phyloP scores from a whole-genome alignment of 2,888 invertebrate species.

The Peribatodes rhomboidaria region DNA sequence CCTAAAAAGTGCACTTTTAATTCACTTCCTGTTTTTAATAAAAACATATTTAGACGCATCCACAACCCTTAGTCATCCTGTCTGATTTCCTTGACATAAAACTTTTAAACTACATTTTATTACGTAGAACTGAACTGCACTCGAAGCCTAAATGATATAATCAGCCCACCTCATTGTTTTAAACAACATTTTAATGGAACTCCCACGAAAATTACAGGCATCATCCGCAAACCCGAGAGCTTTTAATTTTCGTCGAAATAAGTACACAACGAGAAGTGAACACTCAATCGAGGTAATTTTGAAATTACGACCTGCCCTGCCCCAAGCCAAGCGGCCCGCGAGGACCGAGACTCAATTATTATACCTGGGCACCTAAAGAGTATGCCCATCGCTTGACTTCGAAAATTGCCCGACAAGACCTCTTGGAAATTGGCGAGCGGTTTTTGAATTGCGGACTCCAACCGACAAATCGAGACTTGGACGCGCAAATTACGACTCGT shows the following conservation, averaged over 20 bases:
- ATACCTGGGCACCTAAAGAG: constrained; percentile 63
- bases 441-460: constrained; percentile 71
- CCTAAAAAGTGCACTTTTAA: constrained; percentile 42
- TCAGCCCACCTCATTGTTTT: constrained; percentile 63
- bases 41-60: constrained; percentile 26
- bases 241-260: constrained; percentile 62
- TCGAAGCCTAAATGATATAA: constrained; percentile 48
- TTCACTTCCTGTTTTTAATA: constrained; percentile 36
- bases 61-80: constrained; percentile 43
- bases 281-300: constrained; percentile 80
- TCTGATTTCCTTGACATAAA: neutral
- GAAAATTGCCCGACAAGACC: constrained; percentile 77
- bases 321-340: constrained; percentile 61
- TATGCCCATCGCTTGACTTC: constrained; percentile 67
- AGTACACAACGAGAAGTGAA: constrained; percentile 67
- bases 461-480: constrained; percentile 75
- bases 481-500: constrained; percentile 76
- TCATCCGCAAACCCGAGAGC: constrained; percentile 66
- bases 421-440: constrained; percentile 75
- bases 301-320: constrained; percentile 81
- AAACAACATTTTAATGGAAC: constrained; percentile 67
- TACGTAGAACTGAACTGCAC: constrained; percentile 11
- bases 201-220: constrained; percentile 62
- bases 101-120: constrained; percentile 9
- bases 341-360: constrained; percentile 76